These are phyloP conservation scores for Menidia menidia DNA, from an alignment of 2,797 vertebrate genomes.

Conservation along the genomic window DNA sequence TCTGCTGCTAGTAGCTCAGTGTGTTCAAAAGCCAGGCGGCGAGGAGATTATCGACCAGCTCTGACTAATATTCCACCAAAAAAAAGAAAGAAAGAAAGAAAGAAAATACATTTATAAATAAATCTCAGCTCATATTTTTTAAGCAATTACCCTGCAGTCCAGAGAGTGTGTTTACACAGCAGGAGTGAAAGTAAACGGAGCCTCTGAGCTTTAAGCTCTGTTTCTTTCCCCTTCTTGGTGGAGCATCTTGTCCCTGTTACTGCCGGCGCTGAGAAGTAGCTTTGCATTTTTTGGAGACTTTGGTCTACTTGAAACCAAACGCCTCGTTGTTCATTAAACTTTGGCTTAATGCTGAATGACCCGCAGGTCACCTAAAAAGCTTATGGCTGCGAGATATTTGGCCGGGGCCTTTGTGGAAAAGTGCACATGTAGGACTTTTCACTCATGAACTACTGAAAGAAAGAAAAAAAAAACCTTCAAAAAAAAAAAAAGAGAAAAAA, in stretches of 20 bases:
- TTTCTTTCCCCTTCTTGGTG: constrained; percentile 5
- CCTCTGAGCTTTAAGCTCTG: constrained; percentile 14
- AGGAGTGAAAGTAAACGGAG: background rate
- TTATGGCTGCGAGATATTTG: constrained; percentile 94
- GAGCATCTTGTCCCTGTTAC: constrained; percentile 69
- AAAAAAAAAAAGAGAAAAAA: background rate
- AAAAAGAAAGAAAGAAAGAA: background rate
- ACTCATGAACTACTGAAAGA: constrained; percentile 28
- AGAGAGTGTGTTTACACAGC: background rate
- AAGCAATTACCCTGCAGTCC: constrained; percentile 6
- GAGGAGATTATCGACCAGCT: constrained; percentile 46
- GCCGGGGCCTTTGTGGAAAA: constrained; percentile 87
- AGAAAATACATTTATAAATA: too few species aligned
- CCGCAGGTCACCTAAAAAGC: constrained; percentile 96
- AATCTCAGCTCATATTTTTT: background rate
- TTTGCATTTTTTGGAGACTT: constrained; percentile 55
- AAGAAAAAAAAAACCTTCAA: background rate
- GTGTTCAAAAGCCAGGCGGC: constrained; percentile 69
- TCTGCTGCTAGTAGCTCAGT: constrained; percentile 78
- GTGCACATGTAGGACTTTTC: constrained; percentile 82
- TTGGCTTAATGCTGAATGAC: constrained; percentile 93
- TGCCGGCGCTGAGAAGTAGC: constrained; percentile 80
- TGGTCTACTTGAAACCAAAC: constrained; percentile 81
- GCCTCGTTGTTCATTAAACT: constrained; percentile 99
- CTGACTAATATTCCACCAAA: constrained; percentile 48